Evolutionary conservation across 2,797 vertebrate species (phyloP).

Genomic region (Phoebastria nigripes): DNA sequence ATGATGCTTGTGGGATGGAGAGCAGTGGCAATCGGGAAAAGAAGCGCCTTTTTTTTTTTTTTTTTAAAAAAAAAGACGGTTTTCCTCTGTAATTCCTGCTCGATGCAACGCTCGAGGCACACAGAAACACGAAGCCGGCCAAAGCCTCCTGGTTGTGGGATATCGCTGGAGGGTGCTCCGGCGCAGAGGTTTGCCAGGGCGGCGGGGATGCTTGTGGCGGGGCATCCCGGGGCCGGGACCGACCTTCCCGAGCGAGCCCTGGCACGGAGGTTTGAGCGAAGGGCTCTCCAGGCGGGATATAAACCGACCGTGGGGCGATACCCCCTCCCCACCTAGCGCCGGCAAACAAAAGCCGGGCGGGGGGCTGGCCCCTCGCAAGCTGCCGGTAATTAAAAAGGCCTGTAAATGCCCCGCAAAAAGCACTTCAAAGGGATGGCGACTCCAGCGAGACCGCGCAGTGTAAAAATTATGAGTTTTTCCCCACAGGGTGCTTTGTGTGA

Average conservation of each 20-base stretch:
- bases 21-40: rapidly evolving
- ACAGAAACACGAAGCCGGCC: rapidly evolving
- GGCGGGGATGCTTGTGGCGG: rapidly evolving
- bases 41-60: not conserved
- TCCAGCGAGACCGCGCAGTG: slow-evolving; percentile 70
- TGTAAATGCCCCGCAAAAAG: slow-evolving; percentile 80
- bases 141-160: not conserved
- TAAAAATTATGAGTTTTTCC: slow-evolving; percentile 80
- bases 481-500: slow-evolving; percentile 76
- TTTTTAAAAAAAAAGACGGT: not conserved
- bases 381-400: slow-evolving; percentile 84
- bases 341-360: slow-evolving; percentile 75
- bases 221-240: not conserved
- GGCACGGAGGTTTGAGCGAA: not conserved
- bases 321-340: slow-evolving; percentile 58
- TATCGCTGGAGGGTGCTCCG: not conserved
- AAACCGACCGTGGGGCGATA: not conserved
- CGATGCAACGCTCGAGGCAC: rapidly evolving
- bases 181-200: not conserved
- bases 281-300: not conserved
- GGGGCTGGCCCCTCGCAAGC: slow-evolving; percentile 80
- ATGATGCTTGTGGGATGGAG: rapidly evolving
- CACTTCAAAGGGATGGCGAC: slow-evolving; percentile 81
- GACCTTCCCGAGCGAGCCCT: rapidly evolving
- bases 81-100: not conserved